Evolutionary conservation across 2,797 vertebrate genomes (phyloP).

Genomic region (Gymnocypris eckloni): DNA sequence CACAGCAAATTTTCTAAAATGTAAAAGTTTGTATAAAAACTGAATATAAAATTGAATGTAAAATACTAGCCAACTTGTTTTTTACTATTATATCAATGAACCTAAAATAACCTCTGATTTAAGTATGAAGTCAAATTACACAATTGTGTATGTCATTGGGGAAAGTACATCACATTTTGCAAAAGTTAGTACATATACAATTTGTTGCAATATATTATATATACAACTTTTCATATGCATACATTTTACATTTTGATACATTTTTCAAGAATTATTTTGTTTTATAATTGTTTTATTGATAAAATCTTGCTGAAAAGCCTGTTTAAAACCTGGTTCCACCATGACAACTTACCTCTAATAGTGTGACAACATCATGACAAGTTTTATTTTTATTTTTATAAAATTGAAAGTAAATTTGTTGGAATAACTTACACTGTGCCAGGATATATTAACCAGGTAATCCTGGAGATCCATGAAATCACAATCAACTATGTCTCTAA

Average conservation of each 20-base stretch:
- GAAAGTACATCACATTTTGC: background rate
- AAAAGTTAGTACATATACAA: background rate
- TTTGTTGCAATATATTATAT: background rate
- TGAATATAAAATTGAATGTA: no score
- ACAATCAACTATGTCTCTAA: background rate
- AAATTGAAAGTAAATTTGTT: background rate
- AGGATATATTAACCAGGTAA: background rate
- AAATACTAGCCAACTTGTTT: no score
- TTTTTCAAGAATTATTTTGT: background rate
- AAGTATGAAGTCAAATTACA: background rate
- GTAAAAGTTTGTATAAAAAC: no score
- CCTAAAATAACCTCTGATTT: background rate
- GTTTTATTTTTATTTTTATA: background rate
- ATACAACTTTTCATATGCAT: no score
- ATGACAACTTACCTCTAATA: background rate
- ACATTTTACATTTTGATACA: background rate
- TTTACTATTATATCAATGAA: no score
- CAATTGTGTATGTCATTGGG: background rate
- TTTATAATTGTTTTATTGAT: background rate
- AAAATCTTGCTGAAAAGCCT: background rate
- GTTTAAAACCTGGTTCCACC: background rate
- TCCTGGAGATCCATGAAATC: background rate
- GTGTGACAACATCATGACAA: background rate
- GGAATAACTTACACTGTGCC: background rate
- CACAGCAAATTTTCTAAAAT: no score